Evolutionary conservation across 2,797 vertebrate genomes (phyloP), one percentile per base, ranked within the genome.

Genomic region (Myotis findleyi): DNA sequence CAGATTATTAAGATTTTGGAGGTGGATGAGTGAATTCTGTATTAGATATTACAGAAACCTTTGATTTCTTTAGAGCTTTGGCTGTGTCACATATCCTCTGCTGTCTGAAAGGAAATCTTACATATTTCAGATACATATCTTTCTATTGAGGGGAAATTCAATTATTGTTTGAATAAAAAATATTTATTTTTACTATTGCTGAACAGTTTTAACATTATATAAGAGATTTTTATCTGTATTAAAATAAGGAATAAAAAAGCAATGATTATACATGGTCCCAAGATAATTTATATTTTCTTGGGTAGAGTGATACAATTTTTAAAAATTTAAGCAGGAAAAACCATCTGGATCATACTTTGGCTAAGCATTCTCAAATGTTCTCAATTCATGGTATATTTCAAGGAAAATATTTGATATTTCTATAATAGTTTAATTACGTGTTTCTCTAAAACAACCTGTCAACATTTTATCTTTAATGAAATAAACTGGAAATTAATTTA

Each of bases 321-420:
- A n/a, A 91, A 87, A 81, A 27, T 87, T 72, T 89, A 62, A 53
- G 7, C 17, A 89, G 59, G 72, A 87, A 95, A 86, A 92, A 3
- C 6, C n/a, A 87, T 84, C 7, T 72, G 36, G 6, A 47, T 7
- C 57, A 18, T 69, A 51, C 20, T 87, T 95, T 87, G 38, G 5
- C 57, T 59, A 87, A 79, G 47, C 25, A 68, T 21, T 27, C n/a
- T 66, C n/a, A 66, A 66, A 66, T 17, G 3, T 69, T 77, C 41
- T 80, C 47, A 86, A 82, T 88, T 93, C 21, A 44, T 57, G 66
- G 38, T 30, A n/a, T 71, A 62, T 83, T 89, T 59, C 11, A 87
- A 91, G 73, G 47, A 91, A 13, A 3, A 23, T 38, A 66, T 86
- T 79, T 86, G 7, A 23, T 23, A 83, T 82, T 94, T 38, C 27